Percentiles rank a stretch among this genome's conserved stretches.
Evolutionary conservation across 2,888 invertebrate species (phyloP).

Genomic region (Tinea semifulvella): DNA sequence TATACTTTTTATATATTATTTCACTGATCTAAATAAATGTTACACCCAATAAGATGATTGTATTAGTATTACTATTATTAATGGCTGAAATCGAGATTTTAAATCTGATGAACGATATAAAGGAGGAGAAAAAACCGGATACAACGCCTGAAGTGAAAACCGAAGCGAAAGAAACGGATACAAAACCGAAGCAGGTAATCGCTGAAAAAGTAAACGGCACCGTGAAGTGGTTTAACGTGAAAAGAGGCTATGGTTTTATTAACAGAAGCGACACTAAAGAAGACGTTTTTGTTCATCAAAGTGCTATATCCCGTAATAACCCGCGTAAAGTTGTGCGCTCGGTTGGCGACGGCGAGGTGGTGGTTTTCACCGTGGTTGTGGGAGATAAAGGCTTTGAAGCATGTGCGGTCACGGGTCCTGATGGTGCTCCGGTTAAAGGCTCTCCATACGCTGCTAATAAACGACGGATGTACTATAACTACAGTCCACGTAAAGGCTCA

Average conservation of each 20-base stretch:
- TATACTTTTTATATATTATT: too few relatives aligned
- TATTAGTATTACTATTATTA: too few relatives aligned
- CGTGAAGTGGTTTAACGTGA: constrained; percentile 94
- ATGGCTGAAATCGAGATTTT: too few relatives aligned
- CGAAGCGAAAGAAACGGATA: background rate
- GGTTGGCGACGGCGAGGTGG: constrained; percentile 90
- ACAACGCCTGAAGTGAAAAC: constrained; percentile 2
- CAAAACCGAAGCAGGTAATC: constrained; percentile 41
- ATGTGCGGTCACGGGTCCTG: constrained; percentile 92
- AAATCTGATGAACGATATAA: too few relatives aligned
- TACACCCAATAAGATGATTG: too few relatives aligned
- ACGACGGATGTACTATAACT: constrained; percentile 44
- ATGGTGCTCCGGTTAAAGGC: constrained; percentile 85
- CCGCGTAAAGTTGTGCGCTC: constrained; percentile 91
- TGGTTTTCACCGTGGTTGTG: constrained; percentile 93
- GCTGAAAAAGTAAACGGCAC: constrained; percentile 89
- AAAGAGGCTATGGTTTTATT: constrained; percentile 93
- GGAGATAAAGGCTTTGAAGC: constrained; percentile 94
- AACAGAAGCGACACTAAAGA: constrained; percentile 93
- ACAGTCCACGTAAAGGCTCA: background rate
- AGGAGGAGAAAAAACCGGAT: too few relatives aligned
- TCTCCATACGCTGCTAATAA: constrained; percentile 89
- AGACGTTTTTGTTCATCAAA: constrained; percentile 95
- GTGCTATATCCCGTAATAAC: constrained; percentile 92
- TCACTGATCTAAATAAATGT: too few relatives aligned